A percentile compares a stretch with the other conserved stretches of the same genome.
Conservation (phyloP, 2,888 invertebrate species). For the Nezara viridula region DNA sequence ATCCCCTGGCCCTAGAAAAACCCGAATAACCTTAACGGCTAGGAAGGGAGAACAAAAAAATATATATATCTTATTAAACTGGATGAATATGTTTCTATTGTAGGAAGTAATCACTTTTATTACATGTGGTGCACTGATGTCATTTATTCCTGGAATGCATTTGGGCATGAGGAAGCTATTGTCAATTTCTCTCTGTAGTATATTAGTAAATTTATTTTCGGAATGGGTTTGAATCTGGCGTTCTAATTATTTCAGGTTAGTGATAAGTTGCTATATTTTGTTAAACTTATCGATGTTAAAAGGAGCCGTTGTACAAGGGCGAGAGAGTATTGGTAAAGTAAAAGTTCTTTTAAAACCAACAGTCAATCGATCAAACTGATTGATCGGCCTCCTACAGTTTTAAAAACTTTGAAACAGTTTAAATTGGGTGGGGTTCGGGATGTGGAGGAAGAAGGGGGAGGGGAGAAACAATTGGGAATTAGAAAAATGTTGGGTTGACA, state of each 20-base stretch:
- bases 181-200: too few relatives aligned
- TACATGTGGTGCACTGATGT: too few relatives aligned
- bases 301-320: neutral
- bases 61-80: too few relatives aligned
- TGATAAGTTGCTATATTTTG: neutral
- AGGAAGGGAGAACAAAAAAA: too few relatives aligned
- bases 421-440: neutral
- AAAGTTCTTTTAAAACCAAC: conserved; percentile 31
- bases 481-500: conserved; percentile 50
- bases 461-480: conserved; percentile 8
- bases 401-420: conserved; percentile 11
- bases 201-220: too few relatives aligned
- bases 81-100: too few relatives aligned
- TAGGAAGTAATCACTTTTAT: too few relatives aligned
- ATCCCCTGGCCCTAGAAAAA: too few relatives aligned
- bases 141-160: too few relatives aligned
- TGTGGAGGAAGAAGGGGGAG: neutral
- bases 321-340: neutral
- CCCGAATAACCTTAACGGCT: too few relatives aligned
- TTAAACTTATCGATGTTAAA: neutral
- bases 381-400: neutral
- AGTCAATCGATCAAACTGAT: conserved; percentile 40
- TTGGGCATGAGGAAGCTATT: too few relatives aligned
- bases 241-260: neutral
- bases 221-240: too few relatives aligned